Percentiles rank a stretch among this genome's conserved stretches.
phyloP scores from a whole-genome alignment of 1,140 invertebrate species.

The Aphaenogaster rudis region DNA sequence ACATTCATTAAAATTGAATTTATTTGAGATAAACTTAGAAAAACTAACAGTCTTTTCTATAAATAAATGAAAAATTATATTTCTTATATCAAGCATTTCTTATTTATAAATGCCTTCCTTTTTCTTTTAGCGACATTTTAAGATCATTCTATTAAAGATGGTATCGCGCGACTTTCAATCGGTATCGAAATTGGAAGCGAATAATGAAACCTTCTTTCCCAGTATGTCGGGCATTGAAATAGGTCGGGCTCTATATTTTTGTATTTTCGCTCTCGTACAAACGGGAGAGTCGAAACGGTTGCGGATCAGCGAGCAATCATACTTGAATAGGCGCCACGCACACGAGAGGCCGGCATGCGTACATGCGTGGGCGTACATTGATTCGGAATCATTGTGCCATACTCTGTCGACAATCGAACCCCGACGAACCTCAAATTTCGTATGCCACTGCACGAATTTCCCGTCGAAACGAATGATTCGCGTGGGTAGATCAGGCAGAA shows the following conservation, averaged over 20 bases:
- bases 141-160: conserved; percentile 9
- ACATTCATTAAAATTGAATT: background rate
- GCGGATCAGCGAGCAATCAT: conserved; percentile 43
- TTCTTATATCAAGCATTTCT: background rate
- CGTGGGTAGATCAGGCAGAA: background rate
- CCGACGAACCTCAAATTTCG: conserved; percentile 35
- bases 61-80: background rate
- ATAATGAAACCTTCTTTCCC: conserved; percentile 44
- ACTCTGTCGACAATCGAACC: conserved; percentile 19
- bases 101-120: background rate
- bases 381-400: conserved; percentile 59
- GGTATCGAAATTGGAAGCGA: conserved; percentile 35
- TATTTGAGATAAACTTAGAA: background rate
- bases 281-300: conserved; percentile 19
- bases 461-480: conserved; percentile 14
- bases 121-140: background rate
- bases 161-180: conserved; percentile 24
- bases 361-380: conserved; percentile 47
- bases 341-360: conserved; percentile 37
- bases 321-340: conserved; percentile 49
- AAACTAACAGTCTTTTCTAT: background rate
- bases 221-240: conserved; percentile 40
- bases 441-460: conserved; percentile 65
- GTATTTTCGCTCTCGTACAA: conserved; percentile 60
- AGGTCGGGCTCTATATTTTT: conserved; percentile 11